Conservation (phyloP, 2,888 invertebrate species). For the Strigamia crassipes region DNA sequence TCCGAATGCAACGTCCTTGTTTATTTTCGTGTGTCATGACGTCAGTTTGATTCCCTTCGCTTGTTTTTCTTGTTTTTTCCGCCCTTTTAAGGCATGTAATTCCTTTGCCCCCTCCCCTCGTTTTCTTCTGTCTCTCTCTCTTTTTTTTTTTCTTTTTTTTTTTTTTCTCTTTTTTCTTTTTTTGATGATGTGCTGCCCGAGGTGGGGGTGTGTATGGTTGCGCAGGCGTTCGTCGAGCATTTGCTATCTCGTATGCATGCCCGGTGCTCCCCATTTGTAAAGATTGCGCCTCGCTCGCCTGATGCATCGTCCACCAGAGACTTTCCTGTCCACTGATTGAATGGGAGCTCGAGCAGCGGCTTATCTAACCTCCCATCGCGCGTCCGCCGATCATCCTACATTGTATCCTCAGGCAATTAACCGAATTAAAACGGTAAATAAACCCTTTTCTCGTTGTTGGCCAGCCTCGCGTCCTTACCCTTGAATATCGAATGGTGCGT, state of each 20-base stretch:
- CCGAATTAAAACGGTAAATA: slow-evolving; percentile 39
- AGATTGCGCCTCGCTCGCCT: slow-evolving; percentile 43
- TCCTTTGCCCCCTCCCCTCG: no score
- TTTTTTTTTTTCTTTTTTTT: not conserved
- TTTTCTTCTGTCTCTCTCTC: no score
- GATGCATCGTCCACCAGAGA: slow-evolving; percentile 45
- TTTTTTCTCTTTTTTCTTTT: not conserved
- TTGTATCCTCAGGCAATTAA: slow-evolving; percentile 42
- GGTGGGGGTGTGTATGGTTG: slow-evolving; percentile 34
- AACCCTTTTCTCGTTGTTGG: not conserved
- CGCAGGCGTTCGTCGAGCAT: slow-evolving; percentile 24
- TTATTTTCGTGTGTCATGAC: slow-evolving; percentile 27
- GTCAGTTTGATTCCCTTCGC: slow-evolving; percentile 40
- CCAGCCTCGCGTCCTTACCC: not conserved
- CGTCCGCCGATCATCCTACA: slow-evolving; percentile 37
- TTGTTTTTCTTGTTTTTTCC: not conserved
- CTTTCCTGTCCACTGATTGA: slow-evolving; percentile 44
- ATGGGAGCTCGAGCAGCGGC: slow-evolving; percentile 12
- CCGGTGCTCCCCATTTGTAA: slow-evolving; percentile 44
- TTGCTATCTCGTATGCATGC: slow-evolving; percentile 42
- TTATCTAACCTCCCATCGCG: slow-evolving; percentile 28
- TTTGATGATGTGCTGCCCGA: slow-evolving; percentile 40
- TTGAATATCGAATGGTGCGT: not conserved
- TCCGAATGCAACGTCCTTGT: slow-evolving; percentile 35
- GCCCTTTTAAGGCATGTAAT: slow-evolving; percentile 20